Conservation (phyloP, 1,140 invertebrate species). For the Drosophila arizonae region DNA sequence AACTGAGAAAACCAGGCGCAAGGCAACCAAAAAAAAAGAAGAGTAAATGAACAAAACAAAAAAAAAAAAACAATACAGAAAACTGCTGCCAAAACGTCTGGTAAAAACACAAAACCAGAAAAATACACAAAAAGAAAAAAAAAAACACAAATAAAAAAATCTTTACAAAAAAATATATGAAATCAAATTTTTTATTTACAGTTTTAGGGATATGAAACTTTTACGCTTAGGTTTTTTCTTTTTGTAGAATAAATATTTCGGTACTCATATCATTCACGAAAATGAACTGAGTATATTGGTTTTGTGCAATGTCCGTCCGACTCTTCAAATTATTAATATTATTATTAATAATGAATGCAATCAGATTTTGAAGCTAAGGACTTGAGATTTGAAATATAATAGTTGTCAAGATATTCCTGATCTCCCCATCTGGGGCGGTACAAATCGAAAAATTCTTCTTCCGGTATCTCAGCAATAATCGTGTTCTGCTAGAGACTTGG, state of each 20-base stretch:
- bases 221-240: not conserved
- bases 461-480: too few species aligned
- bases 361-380: too few species aligned
- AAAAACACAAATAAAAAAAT: constrained; percentile 79
- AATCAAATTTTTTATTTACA: constrained; percentile 22
- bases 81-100: constrained; percentile 51
- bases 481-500: too few species aligned
- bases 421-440: too few species aligned
- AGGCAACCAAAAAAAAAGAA: constrained; percentile 46
- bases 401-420: too few species aligned
- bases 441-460: too few species aligned
- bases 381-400: too few species aligned
- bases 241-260: not conserved
- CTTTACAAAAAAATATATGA: constrained; percentile 72
- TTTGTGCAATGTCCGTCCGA: too few species aligned
- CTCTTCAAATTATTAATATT: too few species aligned
- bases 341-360: too few species aligned
- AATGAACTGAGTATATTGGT: too few species aligned
- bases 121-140: constrained; percentile 60
- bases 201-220: not conserved
- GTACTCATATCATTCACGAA: too few species aligned
- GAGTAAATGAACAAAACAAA: constrained; percentile 33
- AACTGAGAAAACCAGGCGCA: constrained; percentile 48
- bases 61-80: constrained; percentile 7
- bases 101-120: constrained; percentile 47